Base-by-base conservation (phyloP, 2,888 invertebrate genomes). In the Cheilosia scutellata region DNA sequence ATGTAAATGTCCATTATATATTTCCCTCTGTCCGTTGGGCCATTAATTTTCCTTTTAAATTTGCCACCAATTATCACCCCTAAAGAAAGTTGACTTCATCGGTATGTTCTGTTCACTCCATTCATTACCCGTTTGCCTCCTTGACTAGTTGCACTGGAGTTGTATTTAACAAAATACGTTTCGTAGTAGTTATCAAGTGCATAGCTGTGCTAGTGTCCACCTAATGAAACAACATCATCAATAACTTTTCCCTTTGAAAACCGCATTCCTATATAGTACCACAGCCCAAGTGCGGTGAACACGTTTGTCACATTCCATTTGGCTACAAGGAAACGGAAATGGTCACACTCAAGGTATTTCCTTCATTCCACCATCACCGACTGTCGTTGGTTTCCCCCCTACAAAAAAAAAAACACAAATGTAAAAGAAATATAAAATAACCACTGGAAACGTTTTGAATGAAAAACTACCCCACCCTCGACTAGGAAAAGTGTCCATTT, bases 311-410 rank as follows among this genome's bases (percentile, higher is more conserved):
- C 70, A 76, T 82, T 82, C 76, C 63, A 76, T 58, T 70, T 58
- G 31, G 62, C 68, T 63, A 58, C 77, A 75, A 79, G 79, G 74
- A 83, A 74, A 68, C 83, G 83, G 83, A 83, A 83, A 74, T 63
- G 72, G 78, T 83, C 62, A 62, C 57, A 62, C 62, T 63, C 25
- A 37, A 44, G 63, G 68, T 55, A 72, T 74, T 78, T 63, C 40
- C 40, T 5, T 16, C n/a, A 31, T 6, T 2, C 20, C 37, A 11
- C 31, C 47, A n/a, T 27, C 58, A 13, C 7, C 31, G 63, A 11
- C 7, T 31, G 11, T 44, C n/a, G 33, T 33, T 33, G 5, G 33
- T 33, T 33, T 33, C 7, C 51, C 31, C n/a, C n/a, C 40, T n/a
- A 20, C 0, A 11, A 47, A n/a, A 20, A 37, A 37, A 2, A 37